Base-by-base conservation (phyloP, 92 coral and sea anemone species). In the Epizoanthus illoricatus region DNA sequence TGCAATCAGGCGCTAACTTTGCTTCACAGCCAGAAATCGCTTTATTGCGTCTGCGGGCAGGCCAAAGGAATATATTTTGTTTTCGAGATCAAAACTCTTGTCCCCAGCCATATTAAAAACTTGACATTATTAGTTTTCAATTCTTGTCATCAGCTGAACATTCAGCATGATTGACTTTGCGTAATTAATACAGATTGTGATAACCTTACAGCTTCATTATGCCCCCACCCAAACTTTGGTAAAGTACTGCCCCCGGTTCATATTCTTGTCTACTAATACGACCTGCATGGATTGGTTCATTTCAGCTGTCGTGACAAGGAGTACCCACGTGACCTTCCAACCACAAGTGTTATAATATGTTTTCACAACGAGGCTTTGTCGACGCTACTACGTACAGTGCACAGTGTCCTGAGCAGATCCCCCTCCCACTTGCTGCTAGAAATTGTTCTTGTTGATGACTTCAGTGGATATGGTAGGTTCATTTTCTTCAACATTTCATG, bases 341-440 rank as follows among this genome's bases (percentile, higher is more conserved):
- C 91, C 3, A 85, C 91, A 56, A 88, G 94, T 47, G 93, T 93
- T 59, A 80, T 93, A 24, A 93, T 93, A 33, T 93, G 97, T 79
- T 93, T 93, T 63, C 97, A 93, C 47, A 93, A 93, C 85, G 97
- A 93, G 81, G 97, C 97, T 28, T 93, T 91, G 92, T 88, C 94
- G 24, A 93, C 97, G 10, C 89, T 93, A 20, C 85, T 93, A 39
- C 97, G 97, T 6, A 93, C 97, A 11, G 88, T 93, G 17, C 94
- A 93, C 86, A 93, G 92, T 64, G 97, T 93, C 75, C 63, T 93
- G 55, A 87, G 81, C 85, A 85, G 97, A 41, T 91, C 92, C 59
- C 97, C 97, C 57, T 83, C 91, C 79, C 85, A 86, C 21, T 88
- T 93, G 65, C 91, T 93, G 36, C 42, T 75, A 16, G 97, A 93